These are phyloP conservation scores for Enteromius unitaeniatus DNA, from an alignment of 2,797 vertebrate genomes.

Conservation along the genomic window DNA sequence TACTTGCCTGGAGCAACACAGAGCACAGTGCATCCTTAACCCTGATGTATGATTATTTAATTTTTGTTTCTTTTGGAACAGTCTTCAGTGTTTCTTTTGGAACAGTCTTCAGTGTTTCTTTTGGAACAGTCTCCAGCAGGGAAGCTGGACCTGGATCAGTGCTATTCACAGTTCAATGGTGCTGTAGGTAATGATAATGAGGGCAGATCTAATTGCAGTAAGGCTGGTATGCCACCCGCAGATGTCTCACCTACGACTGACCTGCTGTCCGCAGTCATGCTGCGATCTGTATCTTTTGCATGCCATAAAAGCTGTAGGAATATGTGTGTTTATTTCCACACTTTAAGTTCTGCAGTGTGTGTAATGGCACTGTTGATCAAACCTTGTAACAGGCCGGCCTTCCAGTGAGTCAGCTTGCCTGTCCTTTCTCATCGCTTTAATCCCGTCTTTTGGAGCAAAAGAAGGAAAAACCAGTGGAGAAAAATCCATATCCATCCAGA, in stretches of 20 bases:
- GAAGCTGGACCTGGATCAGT: conserved; percentile 2
- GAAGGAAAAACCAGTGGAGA: conserved; percentile 36
- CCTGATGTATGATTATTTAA: background rate
- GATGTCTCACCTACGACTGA: conserved; percentile 25
- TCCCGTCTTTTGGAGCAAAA: conserved; percentile 45
- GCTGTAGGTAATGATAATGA: conserved; percentile 29
- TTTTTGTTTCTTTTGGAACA: background rate
- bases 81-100: too few species aligned
- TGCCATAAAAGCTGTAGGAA: conserved; percentile 7
- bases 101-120: too few species aligned
- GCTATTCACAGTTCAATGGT: background rate
- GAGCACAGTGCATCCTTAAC: background rate
- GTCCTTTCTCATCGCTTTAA: conserved; percentile 52
- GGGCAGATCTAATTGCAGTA: conserved; percentile 36
- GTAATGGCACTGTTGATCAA: conserved; percentile 53
- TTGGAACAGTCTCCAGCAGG: background rate
- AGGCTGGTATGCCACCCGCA: conserved; percentile 7
- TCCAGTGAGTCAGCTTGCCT: conserved; percentile 42
- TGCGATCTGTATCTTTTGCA: conserved; percentile 27
- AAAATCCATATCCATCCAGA: conserved; percentile 58
- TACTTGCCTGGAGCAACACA: background rate
- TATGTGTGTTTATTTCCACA: conserved; percentile 59
- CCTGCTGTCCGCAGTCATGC: conserved; percentile 17
- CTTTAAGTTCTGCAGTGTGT: conserved; percentile 40
- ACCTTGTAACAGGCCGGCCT: conserved; percentile 46